Base-by-base conservation (phyloP, 2,888 invertebrate species). In the Rugalucina vietnamica region DNA sequence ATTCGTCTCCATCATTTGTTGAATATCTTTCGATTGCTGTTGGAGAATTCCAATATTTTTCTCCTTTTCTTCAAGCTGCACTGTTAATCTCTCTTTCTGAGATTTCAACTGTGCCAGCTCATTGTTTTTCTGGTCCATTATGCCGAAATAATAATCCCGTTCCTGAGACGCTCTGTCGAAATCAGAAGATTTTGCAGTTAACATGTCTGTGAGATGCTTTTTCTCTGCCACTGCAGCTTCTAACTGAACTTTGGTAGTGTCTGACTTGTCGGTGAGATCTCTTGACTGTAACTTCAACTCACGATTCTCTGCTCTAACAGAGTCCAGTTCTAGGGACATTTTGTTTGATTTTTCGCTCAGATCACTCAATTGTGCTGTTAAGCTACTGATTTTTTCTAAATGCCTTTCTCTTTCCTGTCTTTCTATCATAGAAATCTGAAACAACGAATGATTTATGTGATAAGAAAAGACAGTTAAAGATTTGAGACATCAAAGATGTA, bases 21-120 rank as follows among this genome's bases (percentile, higher is more conserved):
- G 88, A 57, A 93, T 85, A 60, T 90, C 91, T 69, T 88, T 89
- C 12, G 91, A 88, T 82, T 94, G 93, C 69, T 93, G 90, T 27
- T 91, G 89, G n/a, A 94, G 81, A 14, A 93, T 86, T 18, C 82
- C 73, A 34, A 93, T 82, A 81, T 92, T 91, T 73, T 91, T 92
- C 81, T 94, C 93, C 74, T 92, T 93, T 79, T 94, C 94, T 77
- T 94, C 93, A 27, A 94, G 84, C 83, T 93, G 93, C 12, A 92
- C 82, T 5, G 85, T 88, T 34, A 94, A 70, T 69, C 91, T 91
- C 39, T 93, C 93, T 43, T 90, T 90, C 39, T 90, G 84, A 5
- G 88, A 79, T 71, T 91, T 91, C 36, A 93, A 65, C 60, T 90
- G 85, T 18, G 87, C 74, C 14, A 93, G n/a, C 81, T 94, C 93